Base-by-base conservation (phyloP, 1,140 invertebrate genomes). In the Saccostrea echinata region DNA sequence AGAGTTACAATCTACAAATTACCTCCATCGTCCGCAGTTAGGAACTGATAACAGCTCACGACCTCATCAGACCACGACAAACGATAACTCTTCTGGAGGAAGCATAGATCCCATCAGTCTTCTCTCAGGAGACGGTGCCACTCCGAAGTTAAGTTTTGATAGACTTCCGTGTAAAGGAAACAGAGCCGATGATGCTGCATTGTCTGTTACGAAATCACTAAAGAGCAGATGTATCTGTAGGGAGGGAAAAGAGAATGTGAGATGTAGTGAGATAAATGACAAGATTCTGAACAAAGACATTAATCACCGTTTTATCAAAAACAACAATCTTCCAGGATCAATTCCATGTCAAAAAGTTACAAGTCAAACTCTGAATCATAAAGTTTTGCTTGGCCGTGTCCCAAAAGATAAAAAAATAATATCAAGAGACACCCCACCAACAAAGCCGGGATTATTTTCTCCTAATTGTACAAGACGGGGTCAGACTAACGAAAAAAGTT, bases 1-100 rank as follows among this genome's bases (percentile, higher is more conserved):
- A 76, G 68, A 76, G 27, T 33, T 76, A 76, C 30, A 13, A 76
- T 33, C 68, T 30, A 76, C 68, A 30, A 27, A 76, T 33, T 76
- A 27, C 68, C 27, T 76, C 68, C 68, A 27, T 30, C 68, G 68
- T 76, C 68, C 68, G 27, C 3, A 27, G 24, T 33, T 8, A 6
- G 68, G 27, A 30, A 11, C 16, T 76, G 68, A 76, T 76, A 76
- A 35, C 12, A 27, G 27, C 68, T 76, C 30, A 33, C 30, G 27
- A 76, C 68, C 68, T 76, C 13, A 16, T 13, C 68, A 76, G 68
- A 76, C 68, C 68, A 30, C 68, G 68, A 18, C 68, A 33, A 27
- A 76, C 68, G 68, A 76, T 76, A 76, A 76, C 16, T 76, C 13
- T 11, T 33, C 55, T 61, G 55, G 55, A 61, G 55, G 21, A 61